Evolutionary conservation across 92 coral and sea anemone species (phyloP).

Genomic region (Zoanthus sociatus): DNA sequence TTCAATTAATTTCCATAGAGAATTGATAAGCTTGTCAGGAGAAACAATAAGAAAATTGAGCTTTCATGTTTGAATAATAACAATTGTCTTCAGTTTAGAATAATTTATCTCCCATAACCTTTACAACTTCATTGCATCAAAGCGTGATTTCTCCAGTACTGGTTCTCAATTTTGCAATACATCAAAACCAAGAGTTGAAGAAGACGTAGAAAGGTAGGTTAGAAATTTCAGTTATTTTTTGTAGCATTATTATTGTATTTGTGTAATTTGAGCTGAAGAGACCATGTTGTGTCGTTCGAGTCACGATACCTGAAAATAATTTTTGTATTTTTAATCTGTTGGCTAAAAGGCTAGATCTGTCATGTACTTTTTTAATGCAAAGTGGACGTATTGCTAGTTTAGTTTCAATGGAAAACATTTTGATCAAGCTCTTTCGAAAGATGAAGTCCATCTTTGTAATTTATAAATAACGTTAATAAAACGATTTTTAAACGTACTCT

Average conservation of each 20-base stretch:
- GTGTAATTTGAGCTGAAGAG: slow-evolving; percentile 16
- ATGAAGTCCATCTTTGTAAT: not conserved
- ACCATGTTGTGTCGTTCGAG: slow-evolving; percentile 7
- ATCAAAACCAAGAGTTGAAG: not conserved
- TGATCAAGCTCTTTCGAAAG: not conserved
- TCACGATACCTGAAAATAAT: slow-evolving; percentile 38
- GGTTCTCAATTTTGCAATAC: not conserved
- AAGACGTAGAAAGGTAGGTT: not conserved
- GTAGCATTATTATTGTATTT: not conserved
- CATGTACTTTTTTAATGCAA: not conserved
- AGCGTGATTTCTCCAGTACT: slow-evolving; percentile 21
- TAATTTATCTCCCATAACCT: slow-evolving; percentile 39
- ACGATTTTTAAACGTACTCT: not conserved
- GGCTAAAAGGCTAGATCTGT: slow-evolving; percentile 3
- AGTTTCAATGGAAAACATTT: not conserved
- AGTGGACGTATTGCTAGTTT: not conserved
- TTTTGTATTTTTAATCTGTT: slow-evolving; percentile 38
- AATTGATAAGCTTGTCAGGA: slow-evolving; percentile 46
- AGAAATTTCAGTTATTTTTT: not conserved
- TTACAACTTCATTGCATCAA: slow-evolving; percentile 33
- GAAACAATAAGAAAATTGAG: slow-evolving; percentile 9
- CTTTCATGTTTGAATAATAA: slow-evolving; percentile 37
- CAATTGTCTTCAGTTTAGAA: slow-evolving; percentile 41
- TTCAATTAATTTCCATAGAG: slow-evolving; percentile 49
- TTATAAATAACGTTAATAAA: not conserved